A percentile compares a stretch with the other conserved stretches of the same genome.
phyloP scores from a whole-genome alignment of 1,140 invertebrate genomes.

The Diorhabda sublineata region DNA sequence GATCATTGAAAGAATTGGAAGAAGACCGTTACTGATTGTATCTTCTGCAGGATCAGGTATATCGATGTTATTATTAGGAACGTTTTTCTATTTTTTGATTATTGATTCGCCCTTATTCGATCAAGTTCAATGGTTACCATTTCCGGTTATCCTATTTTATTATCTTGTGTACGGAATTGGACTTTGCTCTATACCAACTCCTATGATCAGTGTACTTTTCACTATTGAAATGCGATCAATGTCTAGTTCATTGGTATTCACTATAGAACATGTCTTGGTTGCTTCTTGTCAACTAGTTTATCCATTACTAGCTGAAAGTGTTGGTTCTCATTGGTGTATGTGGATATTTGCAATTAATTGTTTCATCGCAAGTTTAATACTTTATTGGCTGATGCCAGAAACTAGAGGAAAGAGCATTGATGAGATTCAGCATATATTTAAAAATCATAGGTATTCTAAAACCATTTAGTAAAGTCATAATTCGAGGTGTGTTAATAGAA shows the following conservation, averaged over 20 bases:
- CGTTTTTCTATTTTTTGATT: slow-evolving; percentile 58
- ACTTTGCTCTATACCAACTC: background rate
- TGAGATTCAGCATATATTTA: background rate
- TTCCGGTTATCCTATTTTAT: slow-evolving; percentile 39
- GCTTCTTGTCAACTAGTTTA: background rate
- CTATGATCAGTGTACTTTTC: slow-evolving; percentile 78
- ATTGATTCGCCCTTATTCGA: slow-evolving; percentile 48
- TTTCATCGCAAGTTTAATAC: background rate
- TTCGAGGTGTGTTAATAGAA: too few relatives aligned
- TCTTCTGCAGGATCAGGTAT: slow-evolving; percentile 62
- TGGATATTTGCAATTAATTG: background rate
- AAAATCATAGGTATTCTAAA: background rate
- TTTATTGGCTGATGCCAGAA: background rate
- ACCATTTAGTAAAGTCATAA: background rate
- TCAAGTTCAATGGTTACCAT: slow-evolving; percentile 59
- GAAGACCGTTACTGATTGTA: slow-evolving; percentile 65
- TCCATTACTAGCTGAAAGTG: background rate
- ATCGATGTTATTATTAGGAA: slow-evolving; percentile 51
- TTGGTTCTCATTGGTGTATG: background rate
- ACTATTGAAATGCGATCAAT: slow-evolving; percentile 44
- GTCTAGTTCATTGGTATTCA: background rate
- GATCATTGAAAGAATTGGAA: slow-evolving; percentile 61
- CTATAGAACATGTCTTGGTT: background rate
- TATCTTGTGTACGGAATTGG: background rate
- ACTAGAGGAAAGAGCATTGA: background rate